Percentiles rank a stretch among this genome's conserved stretches.
These are phyloP conservation scores for Sialia sialis DNA, from an alignment of 2,113 vertebrate species.

Conservation along the genomic window DNA sequence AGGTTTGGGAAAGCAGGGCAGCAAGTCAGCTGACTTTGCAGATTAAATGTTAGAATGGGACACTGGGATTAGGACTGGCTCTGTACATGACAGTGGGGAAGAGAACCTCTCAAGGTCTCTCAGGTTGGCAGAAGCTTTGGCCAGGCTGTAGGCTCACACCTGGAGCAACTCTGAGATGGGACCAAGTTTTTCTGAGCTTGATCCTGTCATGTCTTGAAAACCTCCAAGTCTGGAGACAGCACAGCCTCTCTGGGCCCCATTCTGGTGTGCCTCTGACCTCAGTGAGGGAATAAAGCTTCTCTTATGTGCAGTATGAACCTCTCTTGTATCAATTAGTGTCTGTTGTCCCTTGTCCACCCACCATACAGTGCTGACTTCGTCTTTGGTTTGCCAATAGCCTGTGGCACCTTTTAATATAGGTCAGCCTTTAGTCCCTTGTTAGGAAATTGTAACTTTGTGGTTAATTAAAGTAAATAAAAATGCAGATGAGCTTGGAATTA, in stretches of 20 bases:
- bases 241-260: neutral
- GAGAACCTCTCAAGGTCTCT: neutral
- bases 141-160: neutral
- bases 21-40: neutral
- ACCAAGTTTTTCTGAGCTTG: neutral
- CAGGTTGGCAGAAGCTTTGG: neutral
- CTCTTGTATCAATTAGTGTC: neutral
- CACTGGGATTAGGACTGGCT: accelerated
- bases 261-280: neutral
- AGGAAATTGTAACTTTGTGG: constrained; percentile 12
- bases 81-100: accelerated
- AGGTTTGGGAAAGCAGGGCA: neutral
- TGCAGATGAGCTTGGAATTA: neutral
- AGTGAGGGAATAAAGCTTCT: neutral
- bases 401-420: constrained; percentile 14
- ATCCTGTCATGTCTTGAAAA: neutral
- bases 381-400: neutral
- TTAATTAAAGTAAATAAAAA: constrained; percentile 42
- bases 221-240: neutral
- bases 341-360: neutral
- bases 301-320: neutral
- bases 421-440: constrained; percentile 1
- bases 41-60: neutral
- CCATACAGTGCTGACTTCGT: neutral
- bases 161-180: neutral